A percentile compares a stretch with the other conserved stretches of the same genome.
Conservation (phyloP, 2,113 vertebrate genomes). For the Brevimyrus niger region DNA sequence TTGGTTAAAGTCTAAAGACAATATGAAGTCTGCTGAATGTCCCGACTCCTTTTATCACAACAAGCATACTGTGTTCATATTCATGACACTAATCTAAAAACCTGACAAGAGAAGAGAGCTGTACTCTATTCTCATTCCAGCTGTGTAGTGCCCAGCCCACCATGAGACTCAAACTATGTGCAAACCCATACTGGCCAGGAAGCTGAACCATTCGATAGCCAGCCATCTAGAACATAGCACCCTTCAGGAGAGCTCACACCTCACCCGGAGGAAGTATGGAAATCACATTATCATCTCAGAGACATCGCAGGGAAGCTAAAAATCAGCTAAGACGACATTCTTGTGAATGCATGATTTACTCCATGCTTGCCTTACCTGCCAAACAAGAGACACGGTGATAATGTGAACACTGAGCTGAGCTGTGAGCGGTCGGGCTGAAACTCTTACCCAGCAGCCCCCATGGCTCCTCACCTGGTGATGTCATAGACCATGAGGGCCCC, state of each 20-base stretch:
- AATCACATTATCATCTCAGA: background rate
- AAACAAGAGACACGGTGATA: background rate
- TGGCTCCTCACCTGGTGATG: conserved; percentile 79
- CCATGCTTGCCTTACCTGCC: background rate
- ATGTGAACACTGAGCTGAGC: background rate
- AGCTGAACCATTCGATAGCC: background rate
- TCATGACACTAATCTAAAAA: background rate
- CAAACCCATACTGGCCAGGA: background rate
- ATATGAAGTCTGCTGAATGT: background rate
- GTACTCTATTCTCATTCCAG: background rate
- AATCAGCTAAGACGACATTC: background rate
- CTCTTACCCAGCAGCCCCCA: background rate
- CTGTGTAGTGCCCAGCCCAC: background rate
- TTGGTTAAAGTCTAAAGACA: background rate
- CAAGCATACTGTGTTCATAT: background rate
- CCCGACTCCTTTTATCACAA: background rate
- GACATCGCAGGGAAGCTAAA: background rate
- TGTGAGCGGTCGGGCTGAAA: background rate
- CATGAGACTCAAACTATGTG: background rate
- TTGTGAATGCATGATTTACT: background rate
- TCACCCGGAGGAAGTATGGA: background rate
- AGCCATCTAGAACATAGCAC: background rate
- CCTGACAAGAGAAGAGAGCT: background rate
- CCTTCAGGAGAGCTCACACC: background rate
- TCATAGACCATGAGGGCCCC: conserved; percentile 99